These are phyloP conservation scores for Oncorhynchus clarkii DNA, from an alignment of 2,113 vertebrate species.

Conservation along the genomic window DNA sequence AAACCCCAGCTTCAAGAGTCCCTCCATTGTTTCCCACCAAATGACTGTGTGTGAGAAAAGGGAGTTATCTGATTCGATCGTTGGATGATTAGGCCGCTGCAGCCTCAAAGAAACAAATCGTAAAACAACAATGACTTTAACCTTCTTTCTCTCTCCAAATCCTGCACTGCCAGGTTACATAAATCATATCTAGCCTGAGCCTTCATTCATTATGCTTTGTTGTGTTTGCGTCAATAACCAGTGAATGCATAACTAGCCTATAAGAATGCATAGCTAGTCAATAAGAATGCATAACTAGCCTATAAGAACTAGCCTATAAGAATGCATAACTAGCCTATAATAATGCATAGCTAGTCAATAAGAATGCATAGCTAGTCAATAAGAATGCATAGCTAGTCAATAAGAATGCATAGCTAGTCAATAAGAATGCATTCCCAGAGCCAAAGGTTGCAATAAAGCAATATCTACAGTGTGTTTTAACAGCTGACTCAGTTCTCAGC, in stretches of 20 bases:
- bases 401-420: too few relatives aligned
- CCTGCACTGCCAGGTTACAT: neutral
- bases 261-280: too few relatives aligned
- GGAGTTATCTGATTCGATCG: neutral
- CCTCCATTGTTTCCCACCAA: slow-evolving; percentile 26
- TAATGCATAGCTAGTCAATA: too few relatives aligned
- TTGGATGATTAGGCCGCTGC: neutral
- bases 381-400: too few relatives aligned
- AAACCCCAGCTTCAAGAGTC: slow-evolving; percentile 41
- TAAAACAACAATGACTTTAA: neutral
- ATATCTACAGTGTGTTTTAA: slow-evolving; percentile 33
- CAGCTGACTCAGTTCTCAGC: slow-evolving; percentile 29
- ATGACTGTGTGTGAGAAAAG: neutral
- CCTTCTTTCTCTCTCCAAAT: neutral
- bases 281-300: too few relatives aligned
- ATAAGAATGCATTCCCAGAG: too few relatives aligned
- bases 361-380: too few relatives aligned
- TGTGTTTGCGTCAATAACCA: neutral
- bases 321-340: too few relatives aligned
- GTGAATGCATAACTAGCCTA: too few relatives aligned
- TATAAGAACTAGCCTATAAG: too few relatives aligned
- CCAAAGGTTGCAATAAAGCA: too few relatives aligned
- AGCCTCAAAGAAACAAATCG: neutral
- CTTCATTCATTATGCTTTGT: neutral
- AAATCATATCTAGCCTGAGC: neutral